A percentile compares a stretch with the other conserved stretches of the same genome.
Conservation (phyloP, 2,113 vertebrate genomes). For the Nyctibius bracteatus region DNA sequence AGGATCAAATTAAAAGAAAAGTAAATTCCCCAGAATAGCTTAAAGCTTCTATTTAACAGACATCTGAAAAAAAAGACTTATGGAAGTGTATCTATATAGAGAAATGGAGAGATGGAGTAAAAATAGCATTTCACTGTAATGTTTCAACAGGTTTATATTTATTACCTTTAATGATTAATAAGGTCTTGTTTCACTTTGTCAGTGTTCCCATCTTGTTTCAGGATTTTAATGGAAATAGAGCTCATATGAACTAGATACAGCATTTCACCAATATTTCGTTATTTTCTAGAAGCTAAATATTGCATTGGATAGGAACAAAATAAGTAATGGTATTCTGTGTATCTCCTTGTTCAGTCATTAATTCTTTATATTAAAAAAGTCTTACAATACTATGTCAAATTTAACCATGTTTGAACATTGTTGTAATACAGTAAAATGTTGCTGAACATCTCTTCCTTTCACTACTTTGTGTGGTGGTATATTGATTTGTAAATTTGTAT, state of each 20-base stretch:
- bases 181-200: neutral
- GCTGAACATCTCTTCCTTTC: neutral
- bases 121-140: neutral
- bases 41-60: neutral
- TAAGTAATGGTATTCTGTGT: neutral
- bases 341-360: neutral
- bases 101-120: neutral
- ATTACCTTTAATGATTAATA: neutral
- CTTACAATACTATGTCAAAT: neutral
- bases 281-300: conserved; percentile 22
- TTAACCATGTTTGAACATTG: neutral
- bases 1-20: neutral
- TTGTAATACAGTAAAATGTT: neutral
- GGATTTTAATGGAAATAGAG: neutral
- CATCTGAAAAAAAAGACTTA: neutral
- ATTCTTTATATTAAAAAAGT: neutral
- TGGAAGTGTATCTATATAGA: neutral
- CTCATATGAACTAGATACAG: neutral
- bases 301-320: neutral
- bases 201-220: neutral
- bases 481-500: conserved; percentile 30
- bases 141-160: neutral
- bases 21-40: neutral
- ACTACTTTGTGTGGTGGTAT: conserved; percentile 25
- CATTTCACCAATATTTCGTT: neutral